A percentile compares a stretch with the other conserved stretches of the same genome.
Conservation (phyloP, 1,140 invertebrate genomes). For the Bombus sibiricus region DNA sequence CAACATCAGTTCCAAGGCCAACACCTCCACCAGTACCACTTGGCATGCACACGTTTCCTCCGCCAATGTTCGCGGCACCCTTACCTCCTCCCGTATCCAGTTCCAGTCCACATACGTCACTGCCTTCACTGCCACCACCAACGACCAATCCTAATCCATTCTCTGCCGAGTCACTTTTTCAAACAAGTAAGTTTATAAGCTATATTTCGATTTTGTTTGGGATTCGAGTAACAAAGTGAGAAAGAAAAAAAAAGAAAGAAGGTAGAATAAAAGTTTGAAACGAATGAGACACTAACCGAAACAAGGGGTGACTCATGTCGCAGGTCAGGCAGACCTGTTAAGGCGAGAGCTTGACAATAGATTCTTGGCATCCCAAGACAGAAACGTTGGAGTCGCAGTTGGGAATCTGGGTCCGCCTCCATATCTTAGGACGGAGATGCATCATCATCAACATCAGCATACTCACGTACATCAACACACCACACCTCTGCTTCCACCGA, state of each 20-base stretch:
- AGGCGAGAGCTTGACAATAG: slow-evolving; percentile 95
- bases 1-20: slow-evolving; percentile 82
- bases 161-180: slow-evolving; percentile 93
- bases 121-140: slow-evolving; percentile 82
- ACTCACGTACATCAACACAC: slow-evolving; percentile 95
- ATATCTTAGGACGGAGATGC: slow-evolving; percentile 92
- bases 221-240: background rate
- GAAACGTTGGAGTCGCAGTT: slow-evolving; percentile 83
- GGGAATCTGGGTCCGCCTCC: slow-evolving; percentile 84
- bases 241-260: background rate
- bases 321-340: slow-evolving; percentile 92
- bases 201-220: background rate
- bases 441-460: slow-evolving; percentile 95
- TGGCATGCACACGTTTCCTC: slow-evolving; percentile 82
- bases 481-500: slow-evolving; percentile 85
- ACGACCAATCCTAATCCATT: slow-evolving; percentile 90
- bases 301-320: slow-evolving; percentile 81
- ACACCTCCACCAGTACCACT: slow-evolving; percentile 83
- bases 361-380: slow-evolving; percentile 91
- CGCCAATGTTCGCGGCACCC: slow-evolving; percentile 87
- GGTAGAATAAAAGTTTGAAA: slow-evolving; percentile 5
- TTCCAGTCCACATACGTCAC: slow-evolving; percentile 83
- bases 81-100: slow-evolving; percentile 85
- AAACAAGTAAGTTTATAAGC: slow-evolving; percentile 87
- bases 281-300: slow-evolving; percentile 67